Evolutionary conservation across 92 coral and sea anemone species (phyloP), one percentile per base, ranked within the genome.

Genomic region (Siderastrea radians): DNA sequence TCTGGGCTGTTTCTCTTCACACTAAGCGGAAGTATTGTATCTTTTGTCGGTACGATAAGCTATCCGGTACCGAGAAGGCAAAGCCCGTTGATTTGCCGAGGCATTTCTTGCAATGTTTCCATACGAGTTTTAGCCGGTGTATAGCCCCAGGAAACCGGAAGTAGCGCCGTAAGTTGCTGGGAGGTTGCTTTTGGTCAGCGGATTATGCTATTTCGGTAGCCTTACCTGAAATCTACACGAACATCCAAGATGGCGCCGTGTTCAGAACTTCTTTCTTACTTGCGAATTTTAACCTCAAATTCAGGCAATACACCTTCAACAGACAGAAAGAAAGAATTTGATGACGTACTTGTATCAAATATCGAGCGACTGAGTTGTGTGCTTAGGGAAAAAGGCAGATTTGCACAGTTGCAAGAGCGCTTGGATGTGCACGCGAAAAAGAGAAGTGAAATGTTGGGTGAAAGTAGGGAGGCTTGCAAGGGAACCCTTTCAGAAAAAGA

Each of bases 271-370:
- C 17, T 83, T 5, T 72, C 79, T 4, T 70, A 38, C 49, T 53
- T 84, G 50, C 80, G 73, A 12, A 52, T 49, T 44, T 84, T 84
- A 66, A 59, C 87, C 55, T 73, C 87, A 46, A 84, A 49, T 74
- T 19, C 87, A 61, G 49, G 72, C 1, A 26, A 49, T 49, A 13
- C 79, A 50, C 14, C 50, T 9, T 26, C 81, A 3, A 7, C 51
- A 5, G 73, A 59, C 60, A 64, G 49, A 13, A 72, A 26, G 70
- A 65, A 6, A 50, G 87, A 72, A 16, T 72, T 83, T 43, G 71
- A 83, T 8, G 73, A 72, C 15, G 52, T 84, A 52, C 73, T 84
- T 61, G 0, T 63, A 19, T 72, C 71, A 26, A 84, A 84, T 73
- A 49, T 84, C 44, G 61, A 84, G 47, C 74, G 72, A 49, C 9